Conservation (phyloP, 2,888 invertebrate genomes). For the Timandra comae region DNA sequence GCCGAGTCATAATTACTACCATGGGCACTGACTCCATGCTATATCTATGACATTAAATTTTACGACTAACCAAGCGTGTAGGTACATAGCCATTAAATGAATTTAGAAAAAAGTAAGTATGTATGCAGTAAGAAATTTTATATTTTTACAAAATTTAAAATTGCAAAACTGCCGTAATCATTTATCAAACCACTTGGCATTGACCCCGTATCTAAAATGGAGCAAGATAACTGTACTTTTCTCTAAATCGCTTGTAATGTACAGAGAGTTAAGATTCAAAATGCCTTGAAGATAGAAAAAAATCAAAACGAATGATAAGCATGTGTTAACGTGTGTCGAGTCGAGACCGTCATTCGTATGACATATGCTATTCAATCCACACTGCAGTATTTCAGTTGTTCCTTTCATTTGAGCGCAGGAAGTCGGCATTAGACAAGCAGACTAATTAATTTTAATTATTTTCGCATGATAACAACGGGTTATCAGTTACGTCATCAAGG, state of each 20-base stretch:
- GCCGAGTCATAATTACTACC: no score
- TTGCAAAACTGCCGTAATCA: conserved; percentile 10
- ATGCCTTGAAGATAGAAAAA: conserved; percentile 12
- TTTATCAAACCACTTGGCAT: conserved; percentile 35
- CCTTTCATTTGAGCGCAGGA: conserved; percentile 9
- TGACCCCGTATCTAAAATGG: conserved; percentile 36
- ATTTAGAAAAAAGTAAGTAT: no score
- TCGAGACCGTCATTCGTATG: conserved; percentile 33
- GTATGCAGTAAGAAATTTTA: no score
- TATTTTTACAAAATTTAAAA: no score
- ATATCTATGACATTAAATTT: background rate
- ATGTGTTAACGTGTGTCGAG: conserved; percentile 36
- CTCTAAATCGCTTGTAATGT: conserved; percentile 17
- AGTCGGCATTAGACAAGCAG: no score
- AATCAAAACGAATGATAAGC: conserved; percentile 26
- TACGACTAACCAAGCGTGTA: no score
- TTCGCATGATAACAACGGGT: background rate
- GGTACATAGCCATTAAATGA: no score
- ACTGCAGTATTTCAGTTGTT: conserved; percentile 11
- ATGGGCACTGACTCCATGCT: no score
- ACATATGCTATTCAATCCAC: conserved; percentile 33
- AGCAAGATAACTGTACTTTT: conserved; percentile 25
- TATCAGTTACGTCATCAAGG: background rate
- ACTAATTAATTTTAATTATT: no score
- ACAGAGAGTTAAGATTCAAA: conserved; percentile 12